Evolutionary conservation across 2,888 invertebrate species (phyloP).

Genomic region (Epinotia demarniana): DNA sequence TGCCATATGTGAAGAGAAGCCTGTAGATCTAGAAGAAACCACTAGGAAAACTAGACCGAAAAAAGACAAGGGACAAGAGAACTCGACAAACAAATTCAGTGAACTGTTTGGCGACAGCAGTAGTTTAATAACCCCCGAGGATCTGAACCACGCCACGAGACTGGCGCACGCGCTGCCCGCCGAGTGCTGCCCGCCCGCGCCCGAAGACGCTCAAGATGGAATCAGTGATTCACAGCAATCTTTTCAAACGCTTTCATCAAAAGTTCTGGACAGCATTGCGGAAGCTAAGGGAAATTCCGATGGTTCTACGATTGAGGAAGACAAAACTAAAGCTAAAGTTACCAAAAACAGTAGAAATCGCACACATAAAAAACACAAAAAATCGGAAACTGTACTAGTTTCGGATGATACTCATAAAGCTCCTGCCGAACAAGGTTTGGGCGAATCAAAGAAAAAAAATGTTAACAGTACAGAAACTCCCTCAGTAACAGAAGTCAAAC

Average conservation of each 20-base stretch:
- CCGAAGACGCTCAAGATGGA: conserved; percentile 72
- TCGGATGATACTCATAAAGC: neutral
- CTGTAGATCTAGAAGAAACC: conserved; percentile 49
- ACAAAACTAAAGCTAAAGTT: conserved; percentile 2
- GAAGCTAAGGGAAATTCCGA: conserved; percentile 3
- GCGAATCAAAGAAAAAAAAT: neutral
- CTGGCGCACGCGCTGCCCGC: conserved; percentile 45
- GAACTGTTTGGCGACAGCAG: conserved; percentile 76
- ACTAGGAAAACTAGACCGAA: conserved; percentile 46
- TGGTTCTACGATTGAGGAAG: neutral
- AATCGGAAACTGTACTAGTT: neutral
- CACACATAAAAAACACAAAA: conserved; percentile 14
- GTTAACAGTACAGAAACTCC: neutral
- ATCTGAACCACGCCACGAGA: conserved; percentile 63
- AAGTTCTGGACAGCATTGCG: neutral
- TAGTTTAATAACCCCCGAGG: conserved; percentile 77
- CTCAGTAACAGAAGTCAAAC: conserved; percentile 4
- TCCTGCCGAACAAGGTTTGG: neutral
- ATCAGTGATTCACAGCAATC: conserved; percentile 51
- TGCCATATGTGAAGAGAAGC: conserved; percentile 34
- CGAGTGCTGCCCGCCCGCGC: conserved; percentile 59
- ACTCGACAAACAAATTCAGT: conserved; percentile 60
- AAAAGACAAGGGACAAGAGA: conserved; percentile 47
- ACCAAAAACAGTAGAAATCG: conserved; percentile 21
- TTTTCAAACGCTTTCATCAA: neutral